Evolutionary conservation across 2,113 vertebrate genomes (phyloP), one percentile per base, ranked within the genome.

Genomic region (Stictonetta naevosa): DNA sequence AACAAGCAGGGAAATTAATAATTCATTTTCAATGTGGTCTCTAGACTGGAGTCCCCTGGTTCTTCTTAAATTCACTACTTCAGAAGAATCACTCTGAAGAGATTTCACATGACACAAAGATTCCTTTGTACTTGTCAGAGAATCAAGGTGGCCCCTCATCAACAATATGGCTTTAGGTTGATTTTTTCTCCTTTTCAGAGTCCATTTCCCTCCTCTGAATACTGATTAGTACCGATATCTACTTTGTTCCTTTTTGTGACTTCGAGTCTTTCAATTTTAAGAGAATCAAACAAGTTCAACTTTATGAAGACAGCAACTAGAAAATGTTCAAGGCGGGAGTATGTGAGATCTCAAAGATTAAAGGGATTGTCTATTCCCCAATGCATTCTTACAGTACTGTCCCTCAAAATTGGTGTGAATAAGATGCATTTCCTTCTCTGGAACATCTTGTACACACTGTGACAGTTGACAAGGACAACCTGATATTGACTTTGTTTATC

Each of bases 141-240:
- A 94, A 75, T 55, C 93, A 96, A 93, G 84, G 94, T 91, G 88
- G 96, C 75, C 83, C 94, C 87, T 91, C 81, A 94, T 95, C 92
- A 96, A 62, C 85, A 90, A 66, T 55, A 89, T 83, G 84, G 86
- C 75, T 94, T 86, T 72, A 78, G 87, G 91, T 77, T 80, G 86
- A 80, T 92, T 93, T 94, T 56, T 63, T 74, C 68, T 86, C 60
- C 63, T 85, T 93, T 92, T 93, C 79, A 75, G 44, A 88, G 40
- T 36, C 72, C 53, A 62, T 78, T 86, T 93, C 31, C 38, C 38
- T 88, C 42, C 60, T 53, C 59, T 72, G 95, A 93, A 96, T 96
- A 86, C 92, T 92, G 84, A 97, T 95, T 62, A 96, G 31, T 29
- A 75, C 44, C 0, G 3, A 21, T 83, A 56, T 23, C 40, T 56